Base-by-base conservation (phyloP, 2,113 vertebrate genomes). In the Hypomesus transpacificus region DNA sequence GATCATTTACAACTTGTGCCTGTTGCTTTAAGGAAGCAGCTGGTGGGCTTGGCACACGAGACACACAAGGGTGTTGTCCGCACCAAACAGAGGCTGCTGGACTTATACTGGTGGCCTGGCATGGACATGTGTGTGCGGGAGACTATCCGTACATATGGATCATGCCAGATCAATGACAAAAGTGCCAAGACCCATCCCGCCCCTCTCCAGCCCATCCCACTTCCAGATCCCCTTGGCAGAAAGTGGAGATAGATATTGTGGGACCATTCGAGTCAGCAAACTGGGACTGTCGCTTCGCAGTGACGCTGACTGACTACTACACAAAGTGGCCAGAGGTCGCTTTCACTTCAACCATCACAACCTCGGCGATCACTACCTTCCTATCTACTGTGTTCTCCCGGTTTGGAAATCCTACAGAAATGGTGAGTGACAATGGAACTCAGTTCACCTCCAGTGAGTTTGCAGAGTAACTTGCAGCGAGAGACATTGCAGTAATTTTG, bases 271-370 rank as follows among this genome's bases (percentile, higher is more conserved):
- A 75, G 11, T 51, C 22, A 20, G 67, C 58, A 31, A 52, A 8
- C 20, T 39, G 18, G 51, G 58, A 75, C 74, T 70, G 67, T 14
- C 39, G 66, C 4, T 75, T 26, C 54, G 74, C 59, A 13, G 21
- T 75, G 21, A 75, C 74, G 4, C 58, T 69, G 22, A 63, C 62
- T 31, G 57, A 69, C 24, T 63, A 69, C n/a, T 64, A 63, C 58
- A 69, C 31, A 18, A 67, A 73, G 24, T 53, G 51, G 53, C 50
- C 61, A 14, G 71, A 66, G 46, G 61, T 73, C 3, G 62, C 52
- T 2, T 73, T 73, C 18, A 18, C 60, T 17, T 22, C 50, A 17
- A 34, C 18, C 17, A 39, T 22, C 18, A 70, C 69, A 4, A 50
- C 69, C 4, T n/a, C 24, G 1, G 21, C 17, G 3, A 20, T 70